Conservation (phyloP, 2,888 invertebrate genomes). For the Criorhina ranunculi region DNA sequence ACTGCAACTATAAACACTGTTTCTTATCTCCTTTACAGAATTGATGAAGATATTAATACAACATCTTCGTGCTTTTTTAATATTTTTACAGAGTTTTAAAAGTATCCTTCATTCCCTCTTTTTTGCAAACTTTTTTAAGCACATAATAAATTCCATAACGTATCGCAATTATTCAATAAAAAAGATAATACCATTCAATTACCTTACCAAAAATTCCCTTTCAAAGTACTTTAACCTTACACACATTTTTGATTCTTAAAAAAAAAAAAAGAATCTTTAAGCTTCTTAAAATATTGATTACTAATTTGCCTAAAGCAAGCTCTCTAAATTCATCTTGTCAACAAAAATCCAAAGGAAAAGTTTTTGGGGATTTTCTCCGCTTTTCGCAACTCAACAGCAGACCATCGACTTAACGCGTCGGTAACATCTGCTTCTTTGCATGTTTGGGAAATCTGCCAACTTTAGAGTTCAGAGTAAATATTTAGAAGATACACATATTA, state of each 20-base stretch:
- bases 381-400: slow-evolving; percentile 4
- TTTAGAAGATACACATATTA: neutral
- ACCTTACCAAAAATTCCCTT: too few relatives aligned
- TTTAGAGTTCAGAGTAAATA: neutral
- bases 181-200: too few relatives aligned
- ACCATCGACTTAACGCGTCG: neutral
- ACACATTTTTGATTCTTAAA: neutral
- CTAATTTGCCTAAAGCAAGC: slow-evolving; percentile 5
- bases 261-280: neutral
- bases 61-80: too few relatives aligned
- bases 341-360: slow-evolving; percentile 2
- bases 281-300: neutral
- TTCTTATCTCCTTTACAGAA: too few relatives aligned
- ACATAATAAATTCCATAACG: too few relatives aligned
- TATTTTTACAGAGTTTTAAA: too few relatives aligned
- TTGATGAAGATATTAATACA: too few relatives aligned
- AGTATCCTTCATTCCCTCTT: too few relatives aligned
- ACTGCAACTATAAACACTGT: too few relatives aligned
- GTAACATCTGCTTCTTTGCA: neutral
- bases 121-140: too few relatives aligned
- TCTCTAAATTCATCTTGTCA: slow-evolving; percentile 7
- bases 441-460: neutral
- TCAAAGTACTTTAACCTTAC: too few relatives aligned
- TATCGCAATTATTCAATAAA: too few relatives aligned
- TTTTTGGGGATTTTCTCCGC: neutral